Evolutionary conservation across 2,797 vertebrate species (phyloP).

Genomic region (Allobates femoralis): DNA sequence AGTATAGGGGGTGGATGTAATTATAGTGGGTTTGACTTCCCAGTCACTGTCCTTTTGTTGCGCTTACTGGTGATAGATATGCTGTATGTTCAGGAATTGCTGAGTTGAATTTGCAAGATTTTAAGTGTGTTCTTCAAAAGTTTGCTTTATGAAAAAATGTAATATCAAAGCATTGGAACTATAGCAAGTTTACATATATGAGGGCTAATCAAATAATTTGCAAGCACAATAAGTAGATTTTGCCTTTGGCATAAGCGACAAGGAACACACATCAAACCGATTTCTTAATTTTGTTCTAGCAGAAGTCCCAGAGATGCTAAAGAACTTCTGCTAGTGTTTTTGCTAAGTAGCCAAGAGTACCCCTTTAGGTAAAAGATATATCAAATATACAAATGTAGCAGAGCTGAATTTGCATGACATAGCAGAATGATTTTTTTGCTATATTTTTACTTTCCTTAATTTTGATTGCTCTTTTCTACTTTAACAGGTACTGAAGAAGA

Average conservation of each 20-base stretch:
- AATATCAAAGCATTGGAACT: background rate
- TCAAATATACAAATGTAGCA: background rate
- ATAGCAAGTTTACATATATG: background rate
- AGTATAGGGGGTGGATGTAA: too few species aligned
- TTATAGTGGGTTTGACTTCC: background rate
- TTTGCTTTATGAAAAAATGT: background rate
- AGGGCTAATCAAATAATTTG: slow-evolving; percentile 34
- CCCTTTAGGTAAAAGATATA: background rate
- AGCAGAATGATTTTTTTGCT: background rate
- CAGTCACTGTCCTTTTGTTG: background rate
- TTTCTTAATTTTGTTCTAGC: slow-evolving; percentile 28
- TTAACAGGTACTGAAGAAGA: slow-evolving; percentile 86
- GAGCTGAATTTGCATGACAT: background rate
- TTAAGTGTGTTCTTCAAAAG: background rate
- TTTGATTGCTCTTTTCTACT: slow-evolving; percentile 23
- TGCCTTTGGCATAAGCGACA: slow-evolving; percentile 18
- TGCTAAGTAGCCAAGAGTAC: background rate
- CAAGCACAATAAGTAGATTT: slow-evolving; percentile 20
- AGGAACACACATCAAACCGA: slow-evolving; percentile 12
- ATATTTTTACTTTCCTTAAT: background rate
- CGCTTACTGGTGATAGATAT: background rate
- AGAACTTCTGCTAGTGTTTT: background rate
- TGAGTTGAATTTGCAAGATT: background rate
- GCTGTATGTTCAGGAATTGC: background rate
- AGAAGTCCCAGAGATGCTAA: background rate